phyloP scores from a whole-genome alignment of 2,888 invertebrate species.

The Drosophila yooni region DNA sequence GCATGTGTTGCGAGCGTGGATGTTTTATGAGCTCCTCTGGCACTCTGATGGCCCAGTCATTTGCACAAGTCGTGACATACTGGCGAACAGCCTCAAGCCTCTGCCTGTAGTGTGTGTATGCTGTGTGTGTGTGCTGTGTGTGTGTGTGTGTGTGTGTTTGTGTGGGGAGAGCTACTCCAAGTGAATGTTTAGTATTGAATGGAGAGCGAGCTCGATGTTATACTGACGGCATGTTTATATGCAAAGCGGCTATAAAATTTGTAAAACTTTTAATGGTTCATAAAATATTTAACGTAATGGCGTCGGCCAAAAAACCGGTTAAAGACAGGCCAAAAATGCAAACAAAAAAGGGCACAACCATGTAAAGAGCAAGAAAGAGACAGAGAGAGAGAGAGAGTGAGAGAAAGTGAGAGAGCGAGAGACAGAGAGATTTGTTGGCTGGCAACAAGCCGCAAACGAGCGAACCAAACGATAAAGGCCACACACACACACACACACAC shows the following conservation, averaged over 20 bases:
- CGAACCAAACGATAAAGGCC: conserved; percentile 41
- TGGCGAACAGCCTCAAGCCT: conserved; percentile 53
- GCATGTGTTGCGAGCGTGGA: conserved; percentile 46
- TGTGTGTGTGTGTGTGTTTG: not conserved
- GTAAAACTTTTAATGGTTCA: conserved; percentile 81
- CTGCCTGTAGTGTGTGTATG: not conserved
- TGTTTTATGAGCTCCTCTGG: conserved; percentile 77
- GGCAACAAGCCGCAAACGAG: conserved; percentile 76
- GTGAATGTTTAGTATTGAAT: conserved; percentile 33
- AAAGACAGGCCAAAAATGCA: conserved; percentile 64
- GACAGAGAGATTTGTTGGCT: conserved; percentile 71
- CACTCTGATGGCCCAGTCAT: conserved; percentile 77
- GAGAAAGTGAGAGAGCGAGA: not conserved
- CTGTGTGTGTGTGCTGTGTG: not conserved
- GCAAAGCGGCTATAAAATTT: conserved; percentile 81
- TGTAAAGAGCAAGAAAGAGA: not conserved
- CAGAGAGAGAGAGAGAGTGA: not conserved
- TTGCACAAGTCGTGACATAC: conserved; percentile 76
- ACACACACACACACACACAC: not conserved
- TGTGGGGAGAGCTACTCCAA: conserved; percentile 6
- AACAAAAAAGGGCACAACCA: conserved; percentile 26
- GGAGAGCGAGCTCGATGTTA: conserved; percentile 51
- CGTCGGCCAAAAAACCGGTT: conserved; percentile 67
- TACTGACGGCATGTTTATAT: conserved; percentile 55
- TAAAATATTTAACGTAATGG: conserved; percentile 81